Percentiles rank a stretch among this genome's conserved stretches.
These are phyloP conservation scores for Spondyliosoma cantharus DNA, from an alignment of 2,797 vertebrate genomes.

Conservation along the genomic window DNA sequence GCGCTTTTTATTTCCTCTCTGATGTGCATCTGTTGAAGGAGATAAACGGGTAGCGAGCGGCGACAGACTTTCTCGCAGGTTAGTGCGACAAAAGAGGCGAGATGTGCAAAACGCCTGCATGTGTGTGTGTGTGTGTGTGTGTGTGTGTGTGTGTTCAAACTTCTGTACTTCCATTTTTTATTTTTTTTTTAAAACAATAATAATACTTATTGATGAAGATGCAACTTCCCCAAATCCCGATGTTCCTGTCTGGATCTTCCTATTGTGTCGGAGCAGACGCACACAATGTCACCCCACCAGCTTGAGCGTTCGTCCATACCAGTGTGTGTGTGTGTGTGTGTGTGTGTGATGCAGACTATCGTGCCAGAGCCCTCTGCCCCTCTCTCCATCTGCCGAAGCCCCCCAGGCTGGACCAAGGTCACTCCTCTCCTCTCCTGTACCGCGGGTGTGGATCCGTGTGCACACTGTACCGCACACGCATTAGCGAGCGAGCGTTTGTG, in stretches of 20 bases:
- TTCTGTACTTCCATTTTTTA: not conserved
- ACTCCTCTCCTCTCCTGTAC: conserved; percentile 65
- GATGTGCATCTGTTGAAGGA: conserved; percentile 76
- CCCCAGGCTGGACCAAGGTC: conserved; percentile 82
- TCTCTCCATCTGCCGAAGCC: conserved; percentile 81
- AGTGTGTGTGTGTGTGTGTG: conserved; percentile 49
- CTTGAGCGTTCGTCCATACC: conserved; percentile 60
- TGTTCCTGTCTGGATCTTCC: conserved; percentile 45
- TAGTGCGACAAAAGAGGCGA: not conserved
- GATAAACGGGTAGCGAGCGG: conserved; percentile 65
- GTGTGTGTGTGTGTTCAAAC: conserved; percentile 13
- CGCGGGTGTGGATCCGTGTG: conserved; percentile 49
- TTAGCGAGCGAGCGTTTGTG: not conserved
- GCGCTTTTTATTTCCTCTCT: conserved; percentile 72
- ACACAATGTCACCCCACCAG: conserved; percentile 77
- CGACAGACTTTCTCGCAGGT: conserved; percentile 51
- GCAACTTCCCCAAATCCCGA: conserved; percentile 22
- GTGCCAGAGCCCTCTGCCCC: conserved; percentile 81
- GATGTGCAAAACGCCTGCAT: conserved; percentile 17
- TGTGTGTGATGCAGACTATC: conserved; percentile 52
- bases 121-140: not conserved
- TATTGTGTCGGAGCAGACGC: conserved; percentile 61
- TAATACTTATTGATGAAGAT: no score
- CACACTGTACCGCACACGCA: conserved; percentile 14
- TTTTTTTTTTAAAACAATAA: no score